Evolutionary conservation across 2,113 vertebrate species (phyloP).

Genomic region (Brachirus orientalis): DNA sequence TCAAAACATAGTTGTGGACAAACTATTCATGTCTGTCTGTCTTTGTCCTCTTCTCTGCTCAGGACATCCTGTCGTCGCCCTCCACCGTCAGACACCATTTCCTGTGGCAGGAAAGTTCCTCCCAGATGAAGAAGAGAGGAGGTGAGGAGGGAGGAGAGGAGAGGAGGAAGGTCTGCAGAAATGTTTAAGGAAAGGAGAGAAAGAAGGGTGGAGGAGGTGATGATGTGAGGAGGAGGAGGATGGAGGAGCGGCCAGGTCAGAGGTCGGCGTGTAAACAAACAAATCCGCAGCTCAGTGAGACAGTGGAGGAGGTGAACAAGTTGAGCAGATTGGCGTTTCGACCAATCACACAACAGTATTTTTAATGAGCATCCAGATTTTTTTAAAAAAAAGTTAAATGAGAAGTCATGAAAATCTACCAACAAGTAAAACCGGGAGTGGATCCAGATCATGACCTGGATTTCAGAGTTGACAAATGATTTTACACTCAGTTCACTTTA

Average conservation of each 20-base stretch:
- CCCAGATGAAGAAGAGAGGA: constrained; percentile 8
- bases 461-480: too few species aligned
- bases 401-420: too few species aligned
- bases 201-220: constrained; percentile 9
- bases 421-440: too few species aligned
- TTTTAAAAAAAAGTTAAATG: too few species aligned
- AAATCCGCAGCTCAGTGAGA: not conserved
- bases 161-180: constrained; percentile 9
- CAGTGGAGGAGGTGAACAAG: constrained; percentile 31
- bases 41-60: not conserved
- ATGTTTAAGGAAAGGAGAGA: constrained; percentile 1
- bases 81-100: constrained; percentile 38
- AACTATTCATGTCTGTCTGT: too few species aligned
- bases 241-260: constrained; percentile 19
- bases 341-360: too few species aligned
- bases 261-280: constrained; percentile 41
- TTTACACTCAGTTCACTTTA: too few species aligned
- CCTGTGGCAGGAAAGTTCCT: constrained; percentile 47
- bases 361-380: too few species aligned
- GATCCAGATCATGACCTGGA: too few species aligned
- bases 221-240: constrained; percentile 1
- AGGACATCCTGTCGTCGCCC: constrained; percentile 50
- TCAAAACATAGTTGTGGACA: too few species aligned
- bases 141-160: not conserved
- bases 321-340: not conserved